Conservation (phyloP, 2,888 invertebrate genomes). For the Carabus problematicus region DNA sequence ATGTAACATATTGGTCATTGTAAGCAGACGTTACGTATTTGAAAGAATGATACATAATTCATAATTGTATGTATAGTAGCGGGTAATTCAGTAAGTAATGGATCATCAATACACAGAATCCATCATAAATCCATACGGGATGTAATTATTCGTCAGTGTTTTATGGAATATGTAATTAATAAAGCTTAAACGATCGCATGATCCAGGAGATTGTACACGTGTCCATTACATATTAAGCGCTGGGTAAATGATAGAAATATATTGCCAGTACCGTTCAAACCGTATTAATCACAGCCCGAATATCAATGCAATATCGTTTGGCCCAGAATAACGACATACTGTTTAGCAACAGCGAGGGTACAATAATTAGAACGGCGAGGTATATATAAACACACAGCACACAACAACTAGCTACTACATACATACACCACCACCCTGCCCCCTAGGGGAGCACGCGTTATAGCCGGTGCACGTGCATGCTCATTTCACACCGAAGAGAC, state of each 20-base stretch:
- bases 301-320: conserved; percentile 19
- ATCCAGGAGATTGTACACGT: conserved; percentile 37
- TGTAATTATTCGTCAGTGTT: conserved; percentile 39
- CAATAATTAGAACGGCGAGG: no score
- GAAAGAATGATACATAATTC: conserved; percentile 16
- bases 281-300: conserved; percentile 32
- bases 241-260: conserved; percentile 37
- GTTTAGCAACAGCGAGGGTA: no score
- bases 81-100: conserved; percentile 38
- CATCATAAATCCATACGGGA: conserved; percentile 32
- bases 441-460: not conserved
- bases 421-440: not conserved
- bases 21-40: no score
- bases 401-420: no score
- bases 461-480: conserved; percentile 3
- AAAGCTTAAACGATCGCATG: conserved; percentile 39
- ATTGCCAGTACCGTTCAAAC: conserved; percentile 34
- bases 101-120: conserved; percentile 33
- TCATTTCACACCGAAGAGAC: conserved; percentile 6
- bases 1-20: no score
- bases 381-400: no score
- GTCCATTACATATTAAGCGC: conserved; percentile 41
- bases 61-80: conserved; percentile 29
- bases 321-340: no score
- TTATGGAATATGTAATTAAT: conserved; percentile 38